phyloP scores from a whole-genome alignment of 2,113 vertebrate genomes.

The Morone chrysops region DNA sequence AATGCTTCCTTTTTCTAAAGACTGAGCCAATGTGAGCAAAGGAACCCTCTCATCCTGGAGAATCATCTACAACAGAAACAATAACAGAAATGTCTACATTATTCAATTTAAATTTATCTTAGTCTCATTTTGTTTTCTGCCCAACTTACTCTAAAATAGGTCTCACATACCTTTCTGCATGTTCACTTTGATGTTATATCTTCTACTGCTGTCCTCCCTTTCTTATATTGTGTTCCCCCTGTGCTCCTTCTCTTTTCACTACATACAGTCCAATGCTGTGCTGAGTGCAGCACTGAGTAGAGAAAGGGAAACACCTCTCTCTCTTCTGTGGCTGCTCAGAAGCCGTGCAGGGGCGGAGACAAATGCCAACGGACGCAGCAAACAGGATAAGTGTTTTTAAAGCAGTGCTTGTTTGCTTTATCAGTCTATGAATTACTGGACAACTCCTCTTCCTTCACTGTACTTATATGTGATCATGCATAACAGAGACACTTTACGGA shows the following conservation, averaged over 20 bases:
- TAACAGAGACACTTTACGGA: no score
- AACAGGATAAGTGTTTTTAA: background rate
- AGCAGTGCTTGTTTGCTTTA: background rate
- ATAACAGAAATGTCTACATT: background rate
- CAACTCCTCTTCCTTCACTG: no score
- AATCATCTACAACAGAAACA: background rate
- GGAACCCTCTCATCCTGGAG: background rate
- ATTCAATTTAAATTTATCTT: no score
- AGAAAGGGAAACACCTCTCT: constrained; percentile 37
- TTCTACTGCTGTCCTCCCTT: background rate
- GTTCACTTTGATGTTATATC: constrained; percentile 15
- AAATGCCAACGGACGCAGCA: background rate
- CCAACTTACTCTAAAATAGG: background rate
- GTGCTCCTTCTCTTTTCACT: constrained; percentile 6
- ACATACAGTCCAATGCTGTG: constrained; percentile 29
- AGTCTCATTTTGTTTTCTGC: background rate
- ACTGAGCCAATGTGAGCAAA: background rate
- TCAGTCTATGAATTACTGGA: background rate
- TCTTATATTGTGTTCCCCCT: background rate
- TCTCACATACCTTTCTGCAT: constrained; percentile 65
- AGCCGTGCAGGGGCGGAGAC: constrained; percentile 44
- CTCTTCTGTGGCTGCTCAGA: constrained; percentile 29
- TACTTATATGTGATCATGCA: background rate
- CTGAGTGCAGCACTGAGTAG: constrained; percentile 13
- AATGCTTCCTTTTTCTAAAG: background rate